Evolutionary conservation across 1,140 invertebrate genomes (phyloP).

Genomic region (Magallana angulata): DNA sequence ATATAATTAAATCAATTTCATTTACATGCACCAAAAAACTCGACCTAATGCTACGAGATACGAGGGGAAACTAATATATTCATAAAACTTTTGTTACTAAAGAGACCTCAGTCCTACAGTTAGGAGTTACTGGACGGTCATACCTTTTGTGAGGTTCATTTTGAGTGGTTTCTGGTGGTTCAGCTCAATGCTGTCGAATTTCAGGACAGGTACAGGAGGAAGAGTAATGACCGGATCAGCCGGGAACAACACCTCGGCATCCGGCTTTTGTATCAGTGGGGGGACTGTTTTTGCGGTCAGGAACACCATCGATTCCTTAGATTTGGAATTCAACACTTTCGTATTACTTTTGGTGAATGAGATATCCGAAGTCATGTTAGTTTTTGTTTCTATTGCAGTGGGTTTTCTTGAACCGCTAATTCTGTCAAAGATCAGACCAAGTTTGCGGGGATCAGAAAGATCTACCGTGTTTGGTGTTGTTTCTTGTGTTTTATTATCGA

Average conservation of each 20-base stretch:
- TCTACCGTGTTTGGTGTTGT: not conserved
- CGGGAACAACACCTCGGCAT: not conserved
- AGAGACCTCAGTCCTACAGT: no score
- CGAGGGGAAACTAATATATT: no score
- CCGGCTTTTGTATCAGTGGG: not conserved
- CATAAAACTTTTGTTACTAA: no score
- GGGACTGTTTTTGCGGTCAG: not conserved
- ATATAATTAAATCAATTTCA: no score
- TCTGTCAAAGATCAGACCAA: constrained; percentile 4
- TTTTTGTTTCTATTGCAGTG: not conserved
- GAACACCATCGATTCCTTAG: not conserved
- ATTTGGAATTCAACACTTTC: constrained; percentile 9
- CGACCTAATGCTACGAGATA: no score
- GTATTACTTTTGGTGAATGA: not conserved
- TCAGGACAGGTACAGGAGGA: not conserved
- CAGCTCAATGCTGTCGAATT: not conserved
- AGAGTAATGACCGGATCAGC: not conserved
- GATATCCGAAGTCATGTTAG: not conserved
- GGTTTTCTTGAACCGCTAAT: not conserved
- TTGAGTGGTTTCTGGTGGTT: not conserved
- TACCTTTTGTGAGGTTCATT: constrained; percentile 21
- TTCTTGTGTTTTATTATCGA: not conserved
- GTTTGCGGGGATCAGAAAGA: not conserved
- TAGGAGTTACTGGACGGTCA: no score
- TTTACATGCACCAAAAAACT: no score